Percentiles rank a stretch among this genome's conserved stretches.
phyloP scores from a whole-genome alignment of 2,113 vertebrate genomes.

The Rhizomys pruinosus region DNA sequence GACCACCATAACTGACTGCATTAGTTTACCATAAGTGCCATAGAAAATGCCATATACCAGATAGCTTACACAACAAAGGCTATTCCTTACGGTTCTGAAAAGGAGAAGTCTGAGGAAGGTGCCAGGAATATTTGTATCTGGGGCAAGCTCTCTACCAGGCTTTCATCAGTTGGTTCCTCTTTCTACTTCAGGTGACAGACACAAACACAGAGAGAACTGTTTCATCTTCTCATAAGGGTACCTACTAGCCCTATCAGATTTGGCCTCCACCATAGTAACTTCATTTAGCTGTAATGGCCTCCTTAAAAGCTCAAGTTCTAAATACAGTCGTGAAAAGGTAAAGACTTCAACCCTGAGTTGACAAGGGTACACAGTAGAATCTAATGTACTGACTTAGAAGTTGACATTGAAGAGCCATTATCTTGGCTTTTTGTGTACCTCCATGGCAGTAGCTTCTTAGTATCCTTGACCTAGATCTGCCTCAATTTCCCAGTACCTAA shows the following conservation, averaged over 20 bases:
- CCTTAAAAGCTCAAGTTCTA: not conserved
- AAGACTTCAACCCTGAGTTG: not conserved
- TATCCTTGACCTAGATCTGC: constrained; percentile 2
- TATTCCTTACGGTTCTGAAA: constrained; percentile 6
- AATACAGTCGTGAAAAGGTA: not conserved
- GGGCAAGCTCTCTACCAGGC: not conserved
- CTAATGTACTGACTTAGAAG: not conserved
- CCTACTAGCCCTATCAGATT: not conserved
- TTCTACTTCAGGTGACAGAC: too few species aligned
- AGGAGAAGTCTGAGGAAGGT: not conserved
- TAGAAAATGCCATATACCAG: not conserved
- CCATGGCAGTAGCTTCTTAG: not conserved
- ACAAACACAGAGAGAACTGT: not conserved
- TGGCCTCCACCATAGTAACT: not conserved
- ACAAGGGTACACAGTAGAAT: not conserved
- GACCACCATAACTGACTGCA: constrained; percentile 1
- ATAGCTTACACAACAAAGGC: not conserved
- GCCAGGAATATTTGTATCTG: not conserved
- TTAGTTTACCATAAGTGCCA: not conserved
- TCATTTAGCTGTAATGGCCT: not conserved
- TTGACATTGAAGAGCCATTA: not conserved
- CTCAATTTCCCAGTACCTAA: not conserved
- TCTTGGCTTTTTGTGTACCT: not conserved
- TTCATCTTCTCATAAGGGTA: not conserved
- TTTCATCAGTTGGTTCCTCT: too few species aligned